phyloP scores from a whole-genome alignment of 2,113 vertebrate genomes.

The Poecilia latipinna region DNA sequence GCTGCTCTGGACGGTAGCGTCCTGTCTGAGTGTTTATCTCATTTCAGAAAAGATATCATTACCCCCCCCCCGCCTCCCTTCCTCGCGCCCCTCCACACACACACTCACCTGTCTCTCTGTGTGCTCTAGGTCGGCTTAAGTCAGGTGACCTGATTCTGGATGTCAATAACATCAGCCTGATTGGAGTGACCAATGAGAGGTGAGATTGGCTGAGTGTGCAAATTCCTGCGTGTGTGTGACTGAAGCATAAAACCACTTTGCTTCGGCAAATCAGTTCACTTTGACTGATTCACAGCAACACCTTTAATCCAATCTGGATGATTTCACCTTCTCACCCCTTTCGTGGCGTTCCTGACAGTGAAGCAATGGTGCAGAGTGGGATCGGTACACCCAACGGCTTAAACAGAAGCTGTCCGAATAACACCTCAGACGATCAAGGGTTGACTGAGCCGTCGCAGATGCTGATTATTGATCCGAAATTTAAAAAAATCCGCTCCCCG shows the following conservation, averaged over 20 bases:
- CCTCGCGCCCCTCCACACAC: not conserved
- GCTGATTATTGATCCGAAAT: not conserved
- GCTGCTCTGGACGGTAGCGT: conserved; percentile 84
- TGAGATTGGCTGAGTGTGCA: conserved; percentile 42
- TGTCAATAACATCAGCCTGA: conserved; percentile 87
- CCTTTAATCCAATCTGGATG: too few relatives aligned
- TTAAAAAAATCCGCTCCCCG: not conserved
- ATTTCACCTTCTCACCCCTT: too few relatives aligned
- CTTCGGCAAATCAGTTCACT: too few relatives aligned
- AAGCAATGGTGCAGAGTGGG: too few relatives aligned
- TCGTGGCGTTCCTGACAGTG: too few relatives aligned
- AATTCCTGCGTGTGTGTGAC: too few relatives aligned
- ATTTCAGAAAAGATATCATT: not conserved
- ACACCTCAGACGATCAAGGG: not conserved
- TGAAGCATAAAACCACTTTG: too few relatives aligned
- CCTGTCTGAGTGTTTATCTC: not conserved
- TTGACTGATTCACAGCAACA: too few relatives aligned
- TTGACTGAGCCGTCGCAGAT: too few relatives aligned
- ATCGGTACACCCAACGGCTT: too few relatives aligned
- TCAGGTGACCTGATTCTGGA: conserved; percentile 88
- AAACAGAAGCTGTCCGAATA: too few relatives aligned
- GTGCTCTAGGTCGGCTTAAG: conserved; percentile 81
- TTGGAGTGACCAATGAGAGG: conserved; percentile 87
- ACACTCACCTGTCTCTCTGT: conserved; percentile 7
- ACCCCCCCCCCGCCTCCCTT: too few relatives aligned